Conservation (phyloP, 1,140 invertebrate species). For the Drosophila novamexicana region DNA sequence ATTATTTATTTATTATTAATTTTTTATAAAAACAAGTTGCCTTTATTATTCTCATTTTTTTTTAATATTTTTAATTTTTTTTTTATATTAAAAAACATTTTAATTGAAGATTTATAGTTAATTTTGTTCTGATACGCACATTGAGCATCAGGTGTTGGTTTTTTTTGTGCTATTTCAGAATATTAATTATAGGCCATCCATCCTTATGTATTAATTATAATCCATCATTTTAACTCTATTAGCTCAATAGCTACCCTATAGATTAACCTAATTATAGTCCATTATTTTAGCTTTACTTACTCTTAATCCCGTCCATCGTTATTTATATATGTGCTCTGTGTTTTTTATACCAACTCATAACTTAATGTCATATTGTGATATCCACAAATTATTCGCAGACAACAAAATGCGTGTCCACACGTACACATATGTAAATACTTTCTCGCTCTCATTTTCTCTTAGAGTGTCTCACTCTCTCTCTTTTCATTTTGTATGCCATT, state of each 20-base stretch:
- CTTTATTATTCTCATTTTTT: no score
- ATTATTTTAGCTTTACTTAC: constrained; percentile 1
- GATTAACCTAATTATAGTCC: neutral
- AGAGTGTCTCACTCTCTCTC: neutral
- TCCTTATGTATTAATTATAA: neutral
- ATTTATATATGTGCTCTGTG: constrained; percentile 5
- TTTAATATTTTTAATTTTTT: no score
- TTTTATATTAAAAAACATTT: no score
- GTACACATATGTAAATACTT: constrained; percentile 2
- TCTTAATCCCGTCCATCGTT: constrained; percentile 1
- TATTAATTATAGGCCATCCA: neutral
- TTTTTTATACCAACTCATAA: constrained; percentile 7
- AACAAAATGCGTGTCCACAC: neutral
- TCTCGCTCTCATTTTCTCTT: neutral
- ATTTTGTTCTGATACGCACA: neutral
- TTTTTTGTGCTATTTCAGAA: neutral
- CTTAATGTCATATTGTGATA: constrained; percentile 19
- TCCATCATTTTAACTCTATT: neutral
- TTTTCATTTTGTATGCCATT: constrained; percentile 53
- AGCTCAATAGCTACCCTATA: neutral
- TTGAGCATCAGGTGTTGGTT: neutral
- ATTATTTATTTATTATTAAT: no score
- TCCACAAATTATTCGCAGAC: constrained; percentile 10
- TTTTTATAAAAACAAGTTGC: no score
- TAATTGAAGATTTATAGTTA: no score